These are phyloP conservation scores for Oryctes rhinoceros DNA, from an alignment of 1,140 invertebrate species.

Conservation along the genomic window DNA sequence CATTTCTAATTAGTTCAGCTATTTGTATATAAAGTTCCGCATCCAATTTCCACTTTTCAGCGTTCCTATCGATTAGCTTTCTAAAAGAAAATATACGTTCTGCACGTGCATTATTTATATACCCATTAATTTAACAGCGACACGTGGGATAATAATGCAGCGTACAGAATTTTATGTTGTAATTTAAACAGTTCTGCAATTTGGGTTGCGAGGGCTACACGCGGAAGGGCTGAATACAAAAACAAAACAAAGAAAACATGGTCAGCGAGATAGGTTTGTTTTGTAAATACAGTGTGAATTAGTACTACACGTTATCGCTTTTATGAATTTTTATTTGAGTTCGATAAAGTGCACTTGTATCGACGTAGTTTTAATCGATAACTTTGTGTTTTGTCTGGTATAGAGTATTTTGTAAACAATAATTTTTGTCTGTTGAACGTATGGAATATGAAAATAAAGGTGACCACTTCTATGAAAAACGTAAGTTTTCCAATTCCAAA, in stretches of 20 bases:
- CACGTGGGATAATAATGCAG: not conserved
- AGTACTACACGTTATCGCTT: not conserved
- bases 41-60: not conserved
- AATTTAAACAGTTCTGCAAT: conserved; percentile 16
- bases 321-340: conserved; percentile 5
- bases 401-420: conserved; percentile 20
- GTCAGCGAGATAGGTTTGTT: not conserved
- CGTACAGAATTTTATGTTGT: not conserved
- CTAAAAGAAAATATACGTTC: not conserved
- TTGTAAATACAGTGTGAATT: not conserved
- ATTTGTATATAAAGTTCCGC: not conserved
- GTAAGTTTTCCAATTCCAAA: not conserved
- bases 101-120: not conserved
- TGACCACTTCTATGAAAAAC: conserved; percentile 14
- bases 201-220: not conserved
- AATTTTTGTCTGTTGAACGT: not conserved
- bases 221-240: not conserved
- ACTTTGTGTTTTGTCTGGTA: not conserved
- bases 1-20: not conserved
- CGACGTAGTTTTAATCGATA: not conserved
- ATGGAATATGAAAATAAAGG: conserved; percentile 38
- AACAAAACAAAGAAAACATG: not conserved
- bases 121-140: not conserved
- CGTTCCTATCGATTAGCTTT: conserved; percentile 1
- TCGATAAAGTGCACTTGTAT: not conserved